Percentiles rank a stretch among this genome's conserved stretches.
phyloP scores from a whole-genome alignment of 1,140 invertebrate species.

The Microplitis mediator region DNA sequence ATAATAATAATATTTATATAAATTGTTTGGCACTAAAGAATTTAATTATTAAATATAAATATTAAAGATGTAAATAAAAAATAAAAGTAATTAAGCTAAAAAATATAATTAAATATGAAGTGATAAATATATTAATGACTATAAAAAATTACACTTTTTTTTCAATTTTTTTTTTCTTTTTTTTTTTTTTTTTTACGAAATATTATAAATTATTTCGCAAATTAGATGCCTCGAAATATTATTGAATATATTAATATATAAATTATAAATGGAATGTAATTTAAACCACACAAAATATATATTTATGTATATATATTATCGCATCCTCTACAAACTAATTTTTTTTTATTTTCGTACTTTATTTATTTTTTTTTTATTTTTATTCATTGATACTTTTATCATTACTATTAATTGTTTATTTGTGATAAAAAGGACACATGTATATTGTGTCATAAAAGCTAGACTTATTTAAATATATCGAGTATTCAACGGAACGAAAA shows the following conservation, averaged over 20 bases:
- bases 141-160: background rate
- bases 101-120: background rate
- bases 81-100: conserved; percentile 30
- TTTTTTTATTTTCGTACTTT: conserved; percentile 5
- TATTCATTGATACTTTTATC: background rate
- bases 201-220: conserved; percentile 20
- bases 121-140: background rate
- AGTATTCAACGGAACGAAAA: background rate
- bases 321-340: conserved; percentile 2
- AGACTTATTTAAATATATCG: background rate
- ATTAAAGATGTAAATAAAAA: conserved; percentile 24
- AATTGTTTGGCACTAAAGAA: conserved; percentile 51
- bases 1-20: background rate
- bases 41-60: conserved; percentile 36
- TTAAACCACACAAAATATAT: conserved; percentile 32
- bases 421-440: background rate
- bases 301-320: background rate
- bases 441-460: background rate
- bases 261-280: conserved; percentile 37
- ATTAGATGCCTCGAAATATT: conserved; percentile 30
- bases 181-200: conserved; percentile 8
- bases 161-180: too few species aligned
- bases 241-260: conserved; percentile 9
- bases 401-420: background rate
- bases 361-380: conserved; percentile 9